Percentiles rank a stretch among this genome's conserved stretches.
These are phyloP conservation scores for Drosophila lacicola DNA, from an alignment of 2,888 invertebrate genomes.

Conservation along the genomic window DNA sequence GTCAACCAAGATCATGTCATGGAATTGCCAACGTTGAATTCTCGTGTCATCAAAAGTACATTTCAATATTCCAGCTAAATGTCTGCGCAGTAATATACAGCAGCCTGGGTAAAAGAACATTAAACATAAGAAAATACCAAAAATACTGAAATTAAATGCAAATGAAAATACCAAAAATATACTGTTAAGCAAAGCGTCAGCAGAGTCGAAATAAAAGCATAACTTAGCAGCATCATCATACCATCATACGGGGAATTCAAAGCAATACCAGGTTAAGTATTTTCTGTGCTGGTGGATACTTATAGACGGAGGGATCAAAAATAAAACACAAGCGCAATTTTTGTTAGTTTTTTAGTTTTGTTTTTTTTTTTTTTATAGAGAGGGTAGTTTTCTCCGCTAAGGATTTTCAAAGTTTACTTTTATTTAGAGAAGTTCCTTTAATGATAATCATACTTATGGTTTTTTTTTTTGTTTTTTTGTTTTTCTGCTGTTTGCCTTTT, in stretches of 20 bases:
- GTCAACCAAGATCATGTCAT: constrained; percentile 1
- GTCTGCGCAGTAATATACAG: neutral
- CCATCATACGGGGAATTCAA: constrained; percentile 49
- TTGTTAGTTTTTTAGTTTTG: constrained; percentile 53
- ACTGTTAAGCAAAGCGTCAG: constrained; percentile 41
- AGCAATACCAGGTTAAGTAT: constrained; percentile 33
- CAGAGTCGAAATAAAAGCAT: constrained; percentile 39
- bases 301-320: constrained; percentile 41
- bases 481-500: constrained; percentile 58
- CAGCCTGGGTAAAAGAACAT: neutral
- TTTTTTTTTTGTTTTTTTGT: constrained; percentile 49
- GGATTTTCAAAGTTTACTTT: constrained; percentile 81
- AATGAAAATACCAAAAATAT: constrained; percentile 10
- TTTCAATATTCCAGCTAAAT: neutral
- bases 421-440: constrained; percentile 80
- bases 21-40: constrained; percentile 13
- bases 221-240: constrained; percentile 58
- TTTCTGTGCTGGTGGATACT: constrained; percentile 13
- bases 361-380: constrained; percentile 71
- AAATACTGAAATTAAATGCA: constrained; percentile 31
- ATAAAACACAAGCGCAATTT: constrained; percentile 74
- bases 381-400: constrained; percentile 79
- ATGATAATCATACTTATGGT: constrained; percentile 78
- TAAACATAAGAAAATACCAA: constrained; percentile 21
- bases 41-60: neutral